Base-by-base conservation (phyloP, 2,888 invertebrate genomes). In the Tortricodes alternella region DNA sequence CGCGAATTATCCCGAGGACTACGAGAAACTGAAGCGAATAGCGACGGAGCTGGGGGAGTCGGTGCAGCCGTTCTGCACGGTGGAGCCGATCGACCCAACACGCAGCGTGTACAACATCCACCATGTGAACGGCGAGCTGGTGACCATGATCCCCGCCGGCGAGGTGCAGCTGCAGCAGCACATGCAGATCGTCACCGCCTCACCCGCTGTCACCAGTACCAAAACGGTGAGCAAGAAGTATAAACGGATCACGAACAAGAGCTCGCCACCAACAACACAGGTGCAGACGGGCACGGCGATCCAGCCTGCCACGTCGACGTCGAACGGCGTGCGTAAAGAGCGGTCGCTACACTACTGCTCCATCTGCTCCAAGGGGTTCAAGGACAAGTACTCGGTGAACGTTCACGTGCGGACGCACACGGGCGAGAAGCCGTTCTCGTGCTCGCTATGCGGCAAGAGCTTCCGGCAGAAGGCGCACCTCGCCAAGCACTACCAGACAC, bases 321-420 rank as follows among this genome's bases (percentile, higher is more conserved):
- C 94, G 52, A 94, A 94, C 65, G 93, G 94, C n/a, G 94, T 94
- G 11, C 92, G 96, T 8, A 97, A 97, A 76, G 97, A 97, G 77
- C 92, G 97, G 67, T 95, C 97, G 58, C 86, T 98, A 64, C 95
- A 99, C 85, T 95, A 98, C 85, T 94, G 99, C 92, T 94, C 96
- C 80, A 96, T 99, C 83, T 98, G 97, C 85, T 96, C 96, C 70
- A 97, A 97, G 79, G 97, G 97, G 3, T 97, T 97, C 86, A 97
- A 97, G 84, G 97, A 97, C 84, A 97, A 97, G 83, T 99, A 99
- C 92, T 96, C 98, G 60, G 97, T 99, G 53, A 99, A 99, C 81
- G 99, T 99, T 41, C 99, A 99, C 85, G 97, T 99, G 67, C 93
- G 99, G 68, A 99, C 99, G 19, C 99, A 99, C 80, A 99, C 99